Conservation (phyloP, 2,113 vertebrate species). For the Parotia lawesii region DNA sequence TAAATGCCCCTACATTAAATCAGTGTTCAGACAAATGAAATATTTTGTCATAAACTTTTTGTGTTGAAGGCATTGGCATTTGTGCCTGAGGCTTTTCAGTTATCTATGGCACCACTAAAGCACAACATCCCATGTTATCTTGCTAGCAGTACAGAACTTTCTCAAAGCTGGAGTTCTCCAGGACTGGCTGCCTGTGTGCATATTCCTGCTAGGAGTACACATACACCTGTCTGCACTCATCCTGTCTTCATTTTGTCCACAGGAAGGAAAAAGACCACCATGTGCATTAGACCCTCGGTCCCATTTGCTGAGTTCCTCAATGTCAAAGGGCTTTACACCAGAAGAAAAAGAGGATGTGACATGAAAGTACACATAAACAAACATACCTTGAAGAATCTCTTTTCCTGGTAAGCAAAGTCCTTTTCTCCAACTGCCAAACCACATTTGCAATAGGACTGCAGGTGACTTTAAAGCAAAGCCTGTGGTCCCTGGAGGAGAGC, state of each 20-base stretch:
- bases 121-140: not conserved
- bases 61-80: not conserved
- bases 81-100: not conserved
- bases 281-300: not conserved
- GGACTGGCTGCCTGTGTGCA: not conserved
- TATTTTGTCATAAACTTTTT: not conserved
- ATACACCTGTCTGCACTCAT: not conserved
- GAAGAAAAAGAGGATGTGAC: not conserved
- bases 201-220: not conserved
- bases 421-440: not conserved
- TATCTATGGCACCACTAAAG: not conserved
- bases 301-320: not conserved
- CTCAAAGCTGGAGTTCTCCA: not conserved
- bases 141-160: not conserved
- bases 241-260: not conserved
- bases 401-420: slow-evolving; percentile 15
- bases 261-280: not conserved
- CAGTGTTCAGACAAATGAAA: not conserved
- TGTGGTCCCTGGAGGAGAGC: not conserved
- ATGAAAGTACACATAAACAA: not conserved
- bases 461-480: not conserved
- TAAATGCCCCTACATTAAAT: not conserved
- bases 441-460: not conserved
- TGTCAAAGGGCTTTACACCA: not conserved
- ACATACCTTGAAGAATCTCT: not conserved